Evolutionary conservation across 2,113 vertebrate species (phyloP).

Genomic region (Rynchops niger): DNA sequence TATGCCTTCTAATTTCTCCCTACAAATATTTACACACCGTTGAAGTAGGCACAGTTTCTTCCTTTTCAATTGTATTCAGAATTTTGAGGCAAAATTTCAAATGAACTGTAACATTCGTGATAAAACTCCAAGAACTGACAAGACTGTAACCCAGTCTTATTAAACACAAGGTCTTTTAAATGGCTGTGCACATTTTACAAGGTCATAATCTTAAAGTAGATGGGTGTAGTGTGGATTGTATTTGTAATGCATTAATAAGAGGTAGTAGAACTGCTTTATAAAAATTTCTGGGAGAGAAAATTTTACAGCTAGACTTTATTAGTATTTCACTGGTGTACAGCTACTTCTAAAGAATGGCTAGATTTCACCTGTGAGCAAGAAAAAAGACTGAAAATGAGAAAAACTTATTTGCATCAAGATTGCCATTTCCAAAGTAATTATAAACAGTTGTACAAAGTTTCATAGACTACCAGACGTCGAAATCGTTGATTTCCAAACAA

Average conservation of each 20-base stretch:
- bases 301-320: conserved; percentile 4
- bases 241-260: conserved; percentile 16
- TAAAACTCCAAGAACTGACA: neutral
- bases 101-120: neutral
- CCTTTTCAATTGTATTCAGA: neutral
- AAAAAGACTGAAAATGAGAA: neutral
- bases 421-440: neutral
- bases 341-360: neutral
- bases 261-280: neutral
- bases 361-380: neutral
- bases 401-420: neutral
- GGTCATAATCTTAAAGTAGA: neutral
- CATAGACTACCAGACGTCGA: neutral
- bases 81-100: neutral
- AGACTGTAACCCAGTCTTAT: neutral
- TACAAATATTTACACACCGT: neutral
- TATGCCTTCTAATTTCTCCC: neutral
- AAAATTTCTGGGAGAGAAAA: conserved; percentile 15
- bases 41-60: neutral
- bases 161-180: neutral
- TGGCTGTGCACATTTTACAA: neutral
- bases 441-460: neutral
- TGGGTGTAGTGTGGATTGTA: neutral
- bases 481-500: neutral
- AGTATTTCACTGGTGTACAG: neutral